These are phyloP conservation scores for Adela reaumurella DNA, from an alignment of 2,888 invertebrate genomes.

Conservation along the genomic window DNA sequence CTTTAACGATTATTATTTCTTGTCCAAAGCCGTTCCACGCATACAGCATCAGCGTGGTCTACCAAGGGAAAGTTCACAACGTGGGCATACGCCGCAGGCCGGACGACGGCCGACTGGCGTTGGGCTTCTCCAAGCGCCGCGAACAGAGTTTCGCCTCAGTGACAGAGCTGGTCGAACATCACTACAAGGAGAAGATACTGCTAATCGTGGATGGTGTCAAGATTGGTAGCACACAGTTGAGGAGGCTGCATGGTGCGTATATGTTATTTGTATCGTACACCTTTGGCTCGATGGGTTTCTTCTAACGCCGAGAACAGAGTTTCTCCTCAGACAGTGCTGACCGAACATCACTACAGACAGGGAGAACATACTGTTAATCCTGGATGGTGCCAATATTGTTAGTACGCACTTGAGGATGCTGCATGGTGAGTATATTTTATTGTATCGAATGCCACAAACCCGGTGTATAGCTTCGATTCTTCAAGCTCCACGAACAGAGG, in stretches of 20 bases:
- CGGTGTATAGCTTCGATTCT: no score
- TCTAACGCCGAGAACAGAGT: no score
- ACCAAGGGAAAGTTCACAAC: constrained; percentile 51
- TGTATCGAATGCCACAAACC: no score
- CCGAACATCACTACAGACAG: no score
- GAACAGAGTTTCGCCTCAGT: constrained; percentile 52
- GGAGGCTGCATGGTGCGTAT: constrained; percentile 25
- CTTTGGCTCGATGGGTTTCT: no score
- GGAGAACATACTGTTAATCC: no score
- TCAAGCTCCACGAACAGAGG: constrained; percentile 48
- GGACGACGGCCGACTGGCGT: constrained; percentile 48
- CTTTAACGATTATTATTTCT: constrained; percentile 1
- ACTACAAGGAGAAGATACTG: constrained; percentile 48
- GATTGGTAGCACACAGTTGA: constrained; percentile 48
- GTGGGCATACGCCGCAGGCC: constrained; percentile 49
- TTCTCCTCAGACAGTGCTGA: no score
- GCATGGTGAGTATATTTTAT: no score
- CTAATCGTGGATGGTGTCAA: constrained; percentile 48
- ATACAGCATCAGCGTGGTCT: constrained; percentile 54
- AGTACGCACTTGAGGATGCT: no score
- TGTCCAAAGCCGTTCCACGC: constrained; percentile 30
- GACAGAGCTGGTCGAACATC: constrained; percentile 50
- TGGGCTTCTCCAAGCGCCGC: constrained; percentile 51
- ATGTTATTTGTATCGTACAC: no score
- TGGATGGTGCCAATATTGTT: no score